A percentile compares a stretch with the other conserved stretches of the same genome.
phyloP scores from a whole-genome alignment of 2,888 invertebrate genomes.

The Penaeus monodon region DNA sequence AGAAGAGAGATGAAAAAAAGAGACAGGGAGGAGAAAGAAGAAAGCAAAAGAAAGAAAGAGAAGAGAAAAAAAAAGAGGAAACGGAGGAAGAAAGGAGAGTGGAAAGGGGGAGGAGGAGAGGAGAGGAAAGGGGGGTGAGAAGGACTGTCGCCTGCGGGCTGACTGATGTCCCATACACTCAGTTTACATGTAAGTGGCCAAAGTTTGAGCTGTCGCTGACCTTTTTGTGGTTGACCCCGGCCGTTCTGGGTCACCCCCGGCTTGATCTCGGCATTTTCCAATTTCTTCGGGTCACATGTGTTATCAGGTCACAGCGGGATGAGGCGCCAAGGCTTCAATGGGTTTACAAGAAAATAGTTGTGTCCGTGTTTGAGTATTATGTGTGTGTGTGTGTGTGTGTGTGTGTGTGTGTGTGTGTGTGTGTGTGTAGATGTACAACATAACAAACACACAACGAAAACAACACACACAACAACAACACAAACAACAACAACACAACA shows the following conservation, averaged over 20 bases:
- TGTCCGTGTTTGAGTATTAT: too few relatives aligned
- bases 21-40: neutral
- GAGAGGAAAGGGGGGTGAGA: neutral
- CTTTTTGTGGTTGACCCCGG: conserved; percentile 20
- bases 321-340: neutral
- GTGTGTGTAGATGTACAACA: too few relatives aligned
- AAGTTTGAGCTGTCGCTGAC: conserved; percentile 3
- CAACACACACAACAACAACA: too few relatives aligned
- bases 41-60: neutral
- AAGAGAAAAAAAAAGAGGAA: neutral
- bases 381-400: too few relatives aligned
- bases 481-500: too few relatives aligned
- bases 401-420: too few relatives aligned
- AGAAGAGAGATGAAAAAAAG: neutral
- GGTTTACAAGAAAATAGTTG: too few relatives aligned
- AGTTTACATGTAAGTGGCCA: conserved; percentile 25
- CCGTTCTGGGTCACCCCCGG: neutral
- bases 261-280: conserved; percentile 25
- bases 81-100: neutral
- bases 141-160: neutral
- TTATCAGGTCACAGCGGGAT: conserved; percentile 7
- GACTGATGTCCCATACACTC: neutral
- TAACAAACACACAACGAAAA: too few relatives aligned
- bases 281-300: conserved; percentile 35
- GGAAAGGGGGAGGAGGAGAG: neutral